A percentile compares a stretch with the other conserved stretches of the same genome.
phyloP scores from a whole-genome alignment of 1,140 invertebrate genomes.

The Procambarus virginalis region DNA sequence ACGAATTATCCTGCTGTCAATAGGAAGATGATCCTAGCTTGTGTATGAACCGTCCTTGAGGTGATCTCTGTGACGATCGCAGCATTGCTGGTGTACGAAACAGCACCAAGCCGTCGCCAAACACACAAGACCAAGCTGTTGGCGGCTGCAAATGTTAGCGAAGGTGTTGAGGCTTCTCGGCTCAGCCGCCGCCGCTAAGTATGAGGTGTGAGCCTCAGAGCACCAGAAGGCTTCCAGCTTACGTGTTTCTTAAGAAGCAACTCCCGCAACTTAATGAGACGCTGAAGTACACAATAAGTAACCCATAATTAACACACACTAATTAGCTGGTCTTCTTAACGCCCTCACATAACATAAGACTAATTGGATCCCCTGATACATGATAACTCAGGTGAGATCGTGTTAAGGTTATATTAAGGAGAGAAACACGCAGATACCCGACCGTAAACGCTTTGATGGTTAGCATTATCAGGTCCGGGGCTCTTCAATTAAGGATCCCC shows the following conservation, averaged over 20 bases:
- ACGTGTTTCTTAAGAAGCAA: neutral
- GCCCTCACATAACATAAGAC: slow-evolving; percentile 44
- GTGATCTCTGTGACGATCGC: too few relatives aligned
- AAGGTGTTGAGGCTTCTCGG: too few relatives aligned
- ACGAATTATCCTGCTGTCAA: too few relatives aligned
- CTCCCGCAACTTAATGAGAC: slow-evolving; percentile 20
- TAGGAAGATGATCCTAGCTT: too few relatives aligned
- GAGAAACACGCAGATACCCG: slow-evolving; percentile 21
- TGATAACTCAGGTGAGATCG: slow-evolving; percentile 19
- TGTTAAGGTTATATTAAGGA: slow-evolving; percentile 9
- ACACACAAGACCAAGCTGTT: too few relatives aligned
- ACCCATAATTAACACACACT: slow-evolving; percentile 46
- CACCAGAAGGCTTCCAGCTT: too few relatives aligned
- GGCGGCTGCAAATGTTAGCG: too few relatives aligned
- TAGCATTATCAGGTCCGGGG: slow-evolving; percentile 23
- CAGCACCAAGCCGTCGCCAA: too few relatives aligned
- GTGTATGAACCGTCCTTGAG: too few relatives aligned
- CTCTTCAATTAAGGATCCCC: slow-evolving; percentile 37
- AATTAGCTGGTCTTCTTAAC: slow-evolving; percentile 32
- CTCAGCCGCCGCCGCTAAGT: too few relatives aligned
- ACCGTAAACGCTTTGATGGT: slow-evolving; percentile 28
- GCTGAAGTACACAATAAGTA: slow-evolving; percentile 40
- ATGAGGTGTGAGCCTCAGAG: too few relatives aligned
- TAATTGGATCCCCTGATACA: slow-evolving; percentile 30
- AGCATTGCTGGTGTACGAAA: too few relatives aligned